Base-by-base conservation (phyloP, 2,888 invertebrate genomes). In the Patella pellucida region DNA sequence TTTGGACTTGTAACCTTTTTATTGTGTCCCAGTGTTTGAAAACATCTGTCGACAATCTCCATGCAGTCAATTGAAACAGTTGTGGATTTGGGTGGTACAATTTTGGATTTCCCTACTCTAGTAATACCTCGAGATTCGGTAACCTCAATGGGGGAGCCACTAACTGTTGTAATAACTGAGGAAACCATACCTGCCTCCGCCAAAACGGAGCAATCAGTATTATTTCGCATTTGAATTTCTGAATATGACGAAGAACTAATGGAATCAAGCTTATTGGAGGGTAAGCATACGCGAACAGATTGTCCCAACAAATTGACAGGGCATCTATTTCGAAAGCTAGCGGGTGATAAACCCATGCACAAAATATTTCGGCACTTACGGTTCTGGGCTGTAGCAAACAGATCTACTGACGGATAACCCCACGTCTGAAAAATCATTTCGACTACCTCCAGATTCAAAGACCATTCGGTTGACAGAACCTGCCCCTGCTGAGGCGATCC, bases 1-100 rank as follows among this genome's bases (percentile, higher is more conserved):
- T 71, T 78, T 79, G 23, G 15, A 70, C 16, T 54, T 19, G 70
- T 82, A 81, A 52, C 76, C 82, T 62, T 77, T 78, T 56, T 76
- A n/a, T n/a, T n/a, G 71, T 0, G 79, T 81, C 1, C 81, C 79
- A 41, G 74, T 62, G 74, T 27, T 71, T 75, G 70, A 72, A 78
- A 77, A 23, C 23, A 15, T 78, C 74, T 56, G 75, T 74, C 67
- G 78, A 77, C 50, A 78, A 75, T 16, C 75, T 78, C 80, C 79
- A 82, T 75, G 76, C 81, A 76, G 78, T 76, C 70, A n/a, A n/a
- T n/a, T n/a, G n/a, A n/a, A n/a, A n/a, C n/a, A n/a, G n/a, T n/a
- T n/a, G n/a, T n/a, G n/a, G n/a, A n/a, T n/a, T n/a, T n/a, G n/a
- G n/a, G n/a, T n/a, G n/a, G n/a, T n/a, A n/a, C n/a, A n/a, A n/a